Conservation (phyloP, 2,888 invertebrate species). For the Cheilosia vulpina region DNA sequence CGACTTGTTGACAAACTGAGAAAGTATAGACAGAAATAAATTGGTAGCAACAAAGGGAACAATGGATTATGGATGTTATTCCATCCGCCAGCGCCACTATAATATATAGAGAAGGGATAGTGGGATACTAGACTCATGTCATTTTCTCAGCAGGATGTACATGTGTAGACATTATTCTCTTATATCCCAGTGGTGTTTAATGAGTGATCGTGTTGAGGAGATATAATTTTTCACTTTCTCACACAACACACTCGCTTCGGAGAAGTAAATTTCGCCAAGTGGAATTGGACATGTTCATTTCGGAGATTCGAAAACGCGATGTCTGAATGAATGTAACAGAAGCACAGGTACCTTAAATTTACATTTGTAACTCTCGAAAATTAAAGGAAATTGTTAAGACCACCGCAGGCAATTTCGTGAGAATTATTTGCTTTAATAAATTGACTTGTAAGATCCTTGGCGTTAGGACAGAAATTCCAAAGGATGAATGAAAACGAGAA, state of each 20-base stretch:
- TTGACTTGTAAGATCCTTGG: too few species aligned
- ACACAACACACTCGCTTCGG: background rate
- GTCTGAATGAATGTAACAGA: background rate
- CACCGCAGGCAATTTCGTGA: too few species aligned
- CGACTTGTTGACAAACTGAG: conserved; percentile 69
- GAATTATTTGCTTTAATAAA: too few species aligned
- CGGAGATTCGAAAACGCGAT: background rate
- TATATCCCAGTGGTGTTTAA: conserved; percentile 26
- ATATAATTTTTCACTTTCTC: conserved; percentile 58
- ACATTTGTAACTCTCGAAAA: background rate
- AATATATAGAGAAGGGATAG: conserved; percentile 19
- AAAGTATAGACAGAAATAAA: conserved; percentile 65
- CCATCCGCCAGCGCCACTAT: conserved; percentile 31
- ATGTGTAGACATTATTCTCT: conserved; percentile 37
- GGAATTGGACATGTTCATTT: background rate
- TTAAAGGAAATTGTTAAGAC: background rate
- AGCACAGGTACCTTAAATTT: background rate
- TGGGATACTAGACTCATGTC: conserved; percentile 41
- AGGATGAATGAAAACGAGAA: too few species aligned
- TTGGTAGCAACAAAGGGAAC: conserved; percentile 65
- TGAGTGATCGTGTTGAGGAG: conserved; percentile 65
- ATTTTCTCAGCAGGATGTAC: conserved; percentile 69
- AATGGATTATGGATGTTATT: conserved; percentile 67
- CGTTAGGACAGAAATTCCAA: too few species aligned
- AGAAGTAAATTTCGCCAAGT: conserved; percentile 28